Evolutionary conservation across 2,888 invertebrate species (phyloP), one percentile per base, ranked within the genome.

Genomic region (Apodemia mormo): DNA sequence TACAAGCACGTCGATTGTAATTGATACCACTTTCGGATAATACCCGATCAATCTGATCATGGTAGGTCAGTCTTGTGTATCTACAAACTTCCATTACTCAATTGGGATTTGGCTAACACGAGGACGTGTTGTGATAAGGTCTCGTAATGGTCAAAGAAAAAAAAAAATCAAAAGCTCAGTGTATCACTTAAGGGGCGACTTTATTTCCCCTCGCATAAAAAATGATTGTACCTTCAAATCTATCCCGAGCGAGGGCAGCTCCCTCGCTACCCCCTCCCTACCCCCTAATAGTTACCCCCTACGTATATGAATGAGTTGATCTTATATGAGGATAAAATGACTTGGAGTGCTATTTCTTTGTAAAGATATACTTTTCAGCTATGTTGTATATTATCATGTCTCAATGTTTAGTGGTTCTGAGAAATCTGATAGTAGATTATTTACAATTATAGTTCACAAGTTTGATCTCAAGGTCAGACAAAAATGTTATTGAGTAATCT

Each of bases 151-250:
- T 45, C 3, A 33, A 67, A 45, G 12, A 30, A 71, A 43, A 30
- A 71, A 43, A 49, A 49, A 69, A 65, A 45, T 37, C 6, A 45
- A 52, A 43, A n/a, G 2, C 80, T 70, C 76, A 72, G 80, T 85
- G 82, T 86, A 76, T 73, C 74, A 56, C 74, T 71, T 68, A 61
- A 81, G 71, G 73, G 66, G 74, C 74, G 76, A 79, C 82, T 80
- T 85, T 84, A 85, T 85, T 86, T 88, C 92, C 90, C 92, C 90
- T 90, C 91, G 88, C 89, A 92, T 93, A 93, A 93, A 93, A 93
- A 92, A 92, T 92, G 92, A 93, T 93, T 90, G 92, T 91, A 91
- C 92, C 92, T 91, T 91, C 90, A 91, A 92, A 92, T 93, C 91
- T 92, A 93, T 92, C 90, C 90, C 87, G 85, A 79, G 85, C 79